Conservation (phyloP, 2,113 vertebrate genomes). For the Oxyura jamaicensis region DNA sequence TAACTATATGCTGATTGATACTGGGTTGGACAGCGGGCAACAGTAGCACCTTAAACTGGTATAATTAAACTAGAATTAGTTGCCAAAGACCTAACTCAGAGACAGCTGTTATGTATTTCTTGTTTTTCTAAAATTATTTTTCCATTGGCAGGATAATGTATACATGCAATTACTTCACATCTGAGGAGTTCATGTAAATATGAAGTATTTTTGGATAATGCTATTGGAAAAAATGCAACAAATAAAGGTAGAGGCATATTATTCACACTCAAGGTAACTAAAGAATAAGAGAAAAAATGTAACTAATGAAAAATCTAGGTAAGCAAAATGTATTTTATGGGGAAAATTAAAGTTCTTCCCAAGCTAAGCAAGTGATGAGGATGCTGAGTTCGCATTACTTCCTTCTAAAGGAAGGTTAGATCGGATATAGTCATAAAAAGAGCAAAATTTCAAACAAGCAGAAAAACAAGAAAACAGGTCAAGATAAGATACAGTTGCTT, state of each 20-base stretch:
- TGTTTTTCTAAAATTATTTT: neutral
- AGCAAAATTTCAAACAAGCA: neutral
- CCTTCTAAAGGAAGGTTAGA: neutral
- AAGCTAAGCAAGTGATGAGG: neutral
- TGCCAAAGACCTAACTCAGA: neutral
- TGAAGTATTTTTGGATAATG: neutral
- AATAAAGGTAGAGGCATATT: accelerated
- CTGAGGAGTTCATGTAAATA: neutral
- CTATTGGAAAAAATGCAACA: neutral
- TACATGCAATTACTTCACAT: neutral
- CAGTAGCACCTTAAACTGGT: neutral
- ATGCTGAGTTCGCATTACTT: neutral
- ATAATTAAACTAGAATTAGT: neutral
- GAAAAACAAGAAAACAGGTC: neutral
- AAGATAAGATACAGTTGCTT: neutral
- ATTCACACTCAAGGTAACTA: neutral
- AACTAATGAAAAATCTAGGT: neutral
- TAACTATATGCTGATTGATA: neutral
- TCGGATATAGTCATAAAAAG: neutral
- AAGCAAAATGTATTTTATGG: neutral
- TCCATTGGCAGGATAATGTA: neutral
- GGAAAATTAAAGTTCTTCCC: neutral
- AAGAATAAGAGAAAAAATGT: neutral
- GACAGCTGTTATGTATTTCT: neutral
- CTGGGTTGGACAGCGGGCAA: neutral